These are phyloP conservation scores for Matsumurasca onukii DNA, from an alignment of 1,140 invertebrate genomes.

Conservation along the genomic window DNA sequence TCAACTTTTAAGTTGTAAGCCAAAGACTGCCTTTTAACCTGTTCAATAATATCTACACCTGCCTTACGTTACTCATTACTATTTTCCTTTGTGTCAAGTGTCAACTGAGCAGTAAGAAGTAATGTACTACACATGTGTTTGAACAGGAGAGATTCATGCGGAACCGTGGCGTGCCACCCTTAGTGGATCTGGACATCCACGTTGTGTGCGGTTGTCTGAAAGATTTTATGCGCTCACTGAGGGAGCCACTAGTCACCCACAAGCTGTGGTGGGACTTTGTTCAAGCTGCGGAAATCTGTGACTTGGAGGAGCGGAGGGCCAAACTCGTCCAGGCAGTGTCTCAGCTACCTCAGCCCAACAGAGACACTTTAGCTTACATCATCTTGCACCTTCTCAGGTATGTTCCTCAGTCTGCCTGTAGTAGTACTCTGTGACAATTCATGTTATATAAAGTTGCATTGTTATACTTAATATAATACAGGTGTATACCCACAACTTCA, in stretches of 20 bases:
- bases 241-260: slow-evolving; percentile 80
- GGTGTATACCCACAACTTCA: too few relatives aligned
- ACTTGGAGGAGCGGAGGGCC: slow-evolving; percentile 56
- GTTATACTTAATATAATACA: too few relatives aligned
- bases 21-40: too few relatives aligned
- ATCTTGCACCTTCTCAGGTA: slow-evolving; percentile 80
- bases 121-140: too few relatives aligned
- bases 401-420: too few relatives aligned
- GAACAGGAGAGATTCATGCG: slow-evolving; percentile 68
- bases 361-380: slow-evolving; percentile 84
- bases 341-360: slow-evolving; percentile 78
- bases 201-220: slow-evolving; percentile 84
- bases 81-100: too few relatives aligned
- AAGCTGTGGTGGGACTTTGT: slow-evolving; percentile 76
- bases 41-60: too few relatives aligned
- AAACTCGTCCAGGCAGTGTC: slow-evolving; percentile 67
- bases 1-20: too few relatives aligned
- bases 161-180: slow-evolving; percentile 69
- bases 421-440: too few relatives aligned
- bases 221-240: slow-evolving; percentile 77
- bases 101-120: too few relatives aligned
- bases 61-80: too few relatives aligned
- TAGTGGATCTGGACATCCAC: slow-evolving; percentile 72
- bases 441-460: too few relatives aligned
- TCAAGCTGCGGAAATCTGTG: slow-evolving; percentile 59